Base-by-base conservation (phyloP, 2,797 vertebrate genomes). In the Xenopus petersii region DNA sequence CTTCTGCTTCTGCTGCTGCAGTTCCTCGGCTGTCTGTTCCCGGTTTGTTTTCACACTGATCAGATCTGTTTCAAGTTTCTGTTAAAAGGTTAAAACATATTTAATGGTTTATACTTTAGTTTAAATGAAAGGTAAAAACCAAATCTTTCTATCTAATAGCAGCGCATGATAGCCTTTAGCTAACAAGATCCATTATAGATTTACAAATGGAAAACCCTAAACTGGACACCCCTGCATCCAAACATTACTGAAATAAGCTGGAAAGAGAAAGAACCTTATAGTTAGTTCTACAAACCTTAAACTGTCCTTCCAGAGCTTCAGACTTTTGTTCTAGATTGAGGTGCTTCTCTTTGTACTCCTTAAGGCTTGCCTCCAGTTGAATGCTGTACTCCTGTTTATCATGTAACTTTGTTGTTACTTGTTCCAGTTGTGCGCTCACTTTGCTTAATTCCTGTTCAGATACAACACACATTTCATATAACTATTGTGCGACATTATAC, bases 41-140 rank as follows among this genome's bases (percentile, higher is more conserved):
- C 88, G 91, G 67, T 85, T 83, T 7, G 85, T 79, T 84, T 89
- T 94, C 79, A 93, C 73, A 81, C 97, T 94, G 48, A 82, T 79
- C 68, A 90, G 13, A 73, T 98, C 94, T 12, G 85, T 84, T 86
- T 98, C 96, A 80, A 94, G 77, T 92, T 97, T 99, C 98, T 99
- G 80, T 73, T 46, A 68, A 74, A 83, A 0, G 82, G 13, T 65
- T 65, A 65, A 21, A 65, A 47, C 4, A 51, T 51, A 51, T 12
- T 51, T 51, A 12, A 51, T 51, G 11, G 11, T 10, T 10, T 15
- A 51, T 12, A 51, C 49, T 51, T 30, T 21, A 21, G 21, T 21
- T 21, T 30, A 30, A 30, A 30, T 30, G 26, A 30, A 30, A 30
- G 26, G 4, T 30, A 30, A 30, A 30, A 30, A 30, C 26, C 26